Evolutionary conservation across 2,888 invertebrate species (phyloP).

Genomic region (Pseudococcus jackbeardsleyi): DNA sequence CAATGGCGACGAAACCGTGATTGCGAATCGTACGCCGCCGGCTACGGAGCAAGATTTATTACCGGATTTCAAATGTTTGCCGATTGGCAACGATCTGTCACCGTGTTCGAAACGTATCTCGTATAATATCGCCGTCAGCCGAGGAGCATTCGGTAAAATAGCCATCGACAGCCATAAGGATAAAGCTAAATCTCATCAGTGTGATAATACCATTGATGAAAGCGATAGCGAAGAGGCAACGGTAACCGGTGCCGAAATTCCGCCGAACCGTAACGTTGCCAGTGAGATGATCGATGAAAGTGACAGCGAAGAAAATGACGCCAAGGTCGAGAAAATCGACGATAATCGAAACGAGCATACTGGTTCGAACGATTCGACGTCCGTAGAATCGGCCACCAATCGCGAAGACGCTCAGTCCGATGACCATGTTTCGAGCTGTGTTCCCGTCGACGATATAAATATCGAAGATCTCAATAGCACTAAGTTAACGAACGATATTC

Average conservation of each 20-base stretch:
- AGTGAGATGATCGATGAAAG: conserved; percentile 6
- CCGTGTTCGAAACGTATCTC: conserved; percentile 38
- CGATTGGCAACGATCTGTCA: neutral
- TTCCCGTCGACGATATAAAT: conserved; percentile 28
- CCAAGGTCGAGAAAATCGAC: conserved; percentile 44
- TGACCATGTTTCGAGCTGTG: neutral
- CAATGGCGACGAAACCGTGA: neutral
- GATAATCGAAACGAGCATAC: neutral
- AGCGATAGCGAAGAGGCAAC: neutral
- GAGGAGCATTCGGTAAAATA: conserved; percentile 8
- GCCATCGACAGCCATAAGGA: neutral
- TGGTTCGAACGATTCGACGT: neutral
- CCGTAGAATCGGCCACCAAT: neutral
- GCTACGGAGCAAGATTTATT: neutral
- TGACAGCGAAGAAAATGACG: conserved; percentile 66
- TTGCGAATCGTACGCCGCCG: neutral
- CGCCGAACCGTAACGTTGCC: neutral
- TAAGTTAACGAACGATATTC: conserved; percentile 46
- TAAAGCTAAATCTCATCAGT: neutral
- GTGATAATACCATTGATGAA: neutral
- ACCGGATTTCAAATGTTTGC: conserved; percentile 17
- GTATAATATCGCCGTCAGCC: conserved; percentile 23
- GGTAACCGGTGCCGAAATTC: neutral
- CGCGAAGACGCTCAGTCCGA: neutral
- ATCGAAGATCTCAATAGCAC: conserved; percentile 45